Conservation (phyloP, 1,140 invertebrate species). For the Goniozus legneri region DNA sequence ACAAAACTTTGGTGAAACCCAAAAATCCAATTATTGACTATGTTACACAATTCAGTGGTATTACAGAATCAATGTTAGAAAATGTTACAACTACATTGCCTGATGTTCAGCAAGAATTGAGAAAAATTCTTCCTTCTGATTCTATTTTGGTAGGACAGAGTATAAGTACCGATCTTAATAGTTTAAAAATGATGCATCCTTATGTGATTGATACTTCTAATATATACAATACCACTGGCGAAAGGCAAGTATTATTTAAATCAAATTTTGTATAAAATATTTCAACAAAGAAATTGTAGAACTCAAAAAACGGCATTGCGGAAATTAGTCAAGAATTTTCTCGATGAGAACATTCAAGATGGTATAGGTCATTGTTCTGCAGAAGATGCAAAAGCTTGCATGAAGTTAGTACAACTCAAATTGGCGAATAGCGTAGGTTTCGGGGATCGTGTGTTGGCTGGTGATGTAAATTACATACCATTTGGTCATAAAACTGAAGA, state of each 20-base stretch:
- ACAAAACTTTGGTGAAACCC: conserved; percentile 84
- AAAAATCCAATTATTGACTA: conserved; percentile 82
- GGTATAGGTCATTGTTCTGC: conserved; percentile 77
- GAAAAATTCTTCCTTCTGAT: conserved; percentile 73
- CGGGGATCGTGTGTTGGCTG: conserved; percentile 69
- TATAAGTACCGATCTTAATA: conserved; percentile 82
- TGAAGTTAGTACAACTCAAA: conserved; percentile 86
- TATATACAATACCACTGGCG: conserved; percentile 83
- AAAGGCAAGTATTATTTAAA: conserved; percentile 39
- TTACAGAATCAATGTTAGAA: conserved; percentile 71
- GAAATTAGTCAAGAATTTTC: conserved; percentile 68
- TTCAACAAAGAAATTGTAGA: conserved; percentile 25
- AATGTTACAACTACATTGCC: conserved; percentile 70
- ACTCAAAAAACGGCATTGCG: conserved; percentile 76
- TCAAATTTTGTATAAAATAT: too few species aligned
- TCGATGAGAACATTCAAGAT: conserved; percentile 77
- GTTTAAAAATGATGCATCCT: conserved; percentile 90
- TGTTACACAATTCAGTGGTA: conserved; percentile 80
- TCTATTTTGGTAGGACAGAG: conserved; percentile 93
- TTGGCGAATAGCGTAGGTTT: conserved; percentile 70
- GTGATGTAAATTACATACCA: conserved; percentile 54
- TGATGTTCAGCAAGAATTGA: conserved; percentile 78
- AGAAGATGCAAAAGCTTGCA: conserved; percentile 82
- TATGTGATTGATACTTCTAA: conserved; percentile 93
- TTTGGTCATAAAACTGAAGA: conserved; percentile 9